Conservation (phyloP, 2,797 vertebrate species). For the Malurus leucopterus region DNA sequence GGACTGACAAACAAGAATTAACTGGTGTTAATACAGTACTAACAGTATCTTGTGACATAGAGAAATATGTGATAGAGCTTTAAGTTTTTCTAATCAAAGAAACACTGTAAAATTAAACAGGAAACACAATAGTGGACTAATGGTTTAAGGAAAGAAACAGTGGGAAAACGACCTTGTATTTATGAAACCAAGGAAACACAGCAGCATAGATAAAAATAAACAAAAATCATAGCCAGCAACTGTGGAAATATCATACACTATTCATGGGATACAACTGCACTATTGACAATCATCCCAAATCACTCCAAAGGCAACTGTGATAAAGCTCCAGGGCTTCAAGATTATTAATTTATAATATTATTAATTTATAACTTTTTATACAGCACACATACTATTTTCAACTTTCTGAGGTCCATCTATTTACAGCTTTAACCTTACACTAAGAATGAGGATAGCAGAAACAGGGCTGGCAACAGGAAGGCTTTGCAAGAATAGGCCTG, state of each 20-base stretch:
- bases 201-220: background rate
- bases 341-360: background rate
- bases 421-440: background rate
- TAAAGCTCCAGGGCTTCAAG: background rate
- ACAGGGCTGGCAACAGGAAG: background rate
- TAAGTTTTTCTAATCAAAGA: background rate
- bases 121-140: background rate
- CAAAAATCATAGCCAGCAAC: background rate
- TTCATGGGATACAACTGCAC: background rate
- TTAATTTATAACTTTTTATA: background rate
- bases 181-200: background rate
- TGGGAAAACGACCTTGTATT: background rate
- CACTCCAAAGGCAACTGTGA: background rate
- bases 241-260: background rate
- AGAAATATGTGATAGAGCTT: background rate
- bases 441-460: background rate
- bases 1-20: background rate
- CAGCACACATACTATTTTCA: background rate
- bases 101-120: background rate
- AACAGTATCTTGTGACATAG: background rate
- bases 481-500: background rate
- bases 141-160: background rate
- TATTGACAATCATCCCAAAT: background rate
- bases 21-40: background rate
- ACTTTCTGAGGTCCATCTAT: background rate